Conservation (phyloP, 2,888 invertebrate species). For the Amitus sp. region DNA sequence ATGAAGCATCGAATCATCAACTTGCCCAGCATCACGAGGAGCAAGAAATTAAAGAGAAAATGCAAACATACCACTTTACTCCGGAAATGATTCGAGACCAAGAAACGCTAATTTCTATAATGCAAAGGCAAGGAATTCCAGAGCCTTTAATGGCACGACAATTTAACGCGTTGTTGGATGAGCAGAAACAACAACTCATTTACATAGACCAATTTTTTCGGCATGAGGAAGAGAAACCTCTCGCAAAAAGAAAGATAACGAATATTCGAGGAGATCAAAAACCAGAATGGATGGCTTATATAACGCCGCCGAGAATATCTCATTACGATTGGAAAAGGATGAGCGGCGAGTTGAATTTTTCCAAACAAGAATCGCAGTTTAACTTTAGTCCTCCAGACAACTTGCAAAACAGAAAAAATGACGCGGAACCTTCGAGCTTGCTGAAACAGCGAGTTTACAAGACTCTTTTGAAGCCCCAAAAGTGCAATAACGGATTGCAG, state of each 20-base stretch:
- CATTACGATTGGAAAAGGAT: conserved; percentile 40
- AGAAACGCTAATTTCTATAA: conserved; percentile 49
- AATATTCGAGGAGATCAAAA: conserved; percentile 44
- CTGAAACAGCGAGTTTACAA: conserved; percentile 50
- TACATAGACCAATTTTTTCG: conserved; percentile 38
- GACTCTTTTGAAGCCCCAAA: conserved; percentile 44
- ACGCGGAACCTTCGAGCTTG: conserved; percentile 46
- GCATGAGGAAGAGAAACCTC: not conserved
- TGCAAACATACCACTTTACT: conserved; percentile 45
- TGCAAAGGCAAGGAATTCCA: conserved; percentile 54
- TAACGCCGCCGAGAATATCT: conserved; percentile 52
- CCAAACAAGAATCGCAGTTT: not conserved
- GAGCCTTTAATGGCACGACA: conserved; percentile 55
- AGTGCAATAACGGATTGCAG: conserved; percentile 57
- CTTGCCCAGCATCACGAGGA: no score
- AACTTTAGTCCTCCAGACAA: no score
- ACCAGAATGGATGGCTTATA: conserved; percentile 57
- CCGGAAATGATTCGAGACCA: conserved; percentile 56
- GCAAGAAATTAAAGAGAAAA: no score
- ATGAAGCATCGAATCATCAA: no score
- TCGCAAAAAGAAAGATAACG: conserved; percentile 14
- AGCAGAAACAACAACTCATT: conserved; percentile 52
- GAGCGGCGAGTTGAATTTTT: not conserved
- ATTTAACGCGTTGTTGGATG: conserved; percentile 52
- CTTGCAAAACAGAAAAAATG: no score